Evolutionary conservation across 2,888 invertebrate species (phyloP).

Genomic region (Smittia aterrima): DNA sequence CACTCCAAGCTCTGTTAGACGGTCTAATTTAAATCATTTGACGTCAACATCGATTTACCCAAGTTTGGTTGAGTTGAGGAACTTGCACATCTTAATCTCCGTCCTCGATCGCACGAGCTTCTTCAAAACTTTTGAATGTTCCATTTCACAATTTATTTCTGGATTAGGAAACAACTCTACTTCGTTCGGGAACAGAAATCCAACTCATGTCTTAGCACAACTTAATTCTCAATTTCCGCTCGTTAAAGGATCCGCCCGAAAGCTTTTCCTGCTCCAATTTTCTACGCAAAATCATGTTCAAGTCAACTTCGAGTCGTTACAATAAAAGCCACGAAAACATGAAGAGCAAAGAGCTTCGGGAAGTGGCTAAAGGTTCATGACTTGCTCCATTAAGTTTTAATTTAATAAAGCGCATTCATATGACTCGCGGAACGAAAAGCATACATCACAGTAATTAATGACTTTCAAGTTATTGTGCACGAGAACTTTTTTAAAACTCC

Average conservation of each 20-base stretch:
- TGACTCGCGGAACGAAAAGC: not conserved
- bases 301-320: not conserved
- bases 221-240: not conserved
- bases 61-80: too few relatives aligned
- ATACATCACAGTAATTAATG: conserved; percentile 16
- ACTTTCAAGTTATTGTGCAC: not conserved
- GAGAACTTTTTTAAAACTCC: not conserved
- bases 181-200: too few relatives aligned
- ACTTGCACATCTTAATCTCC: too few relatives aligned
- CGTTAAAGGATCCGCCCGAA: not conserved
- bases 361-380: not conserved
- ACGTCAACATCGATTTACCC: too few relatives aligned
- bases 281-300: not conserved
- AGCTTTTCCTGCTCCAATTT: not conserved
- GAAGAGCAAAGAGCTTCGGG: not conserved
- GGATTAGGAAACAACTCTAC: too few relatives aligned
- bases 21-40: too few relatives aligned
- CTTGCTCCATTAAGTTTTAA: not conserved
- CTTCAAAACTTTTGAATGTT: too few relatives aligned
- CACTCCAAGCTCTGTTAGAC: too few relatives aligned
- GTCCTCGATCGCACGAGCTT: too few relatives aligned
- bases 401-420: not conserved
- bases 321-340: not conserved
- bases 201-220: not conserved
- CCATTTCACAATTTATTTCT: too few relatives aligned